These are phyloP conservation scores for Recurvirostra avosetta DNA, from an alignment of 2,113 vertebrate genomes.

Conservation along the genomic window DNA sequence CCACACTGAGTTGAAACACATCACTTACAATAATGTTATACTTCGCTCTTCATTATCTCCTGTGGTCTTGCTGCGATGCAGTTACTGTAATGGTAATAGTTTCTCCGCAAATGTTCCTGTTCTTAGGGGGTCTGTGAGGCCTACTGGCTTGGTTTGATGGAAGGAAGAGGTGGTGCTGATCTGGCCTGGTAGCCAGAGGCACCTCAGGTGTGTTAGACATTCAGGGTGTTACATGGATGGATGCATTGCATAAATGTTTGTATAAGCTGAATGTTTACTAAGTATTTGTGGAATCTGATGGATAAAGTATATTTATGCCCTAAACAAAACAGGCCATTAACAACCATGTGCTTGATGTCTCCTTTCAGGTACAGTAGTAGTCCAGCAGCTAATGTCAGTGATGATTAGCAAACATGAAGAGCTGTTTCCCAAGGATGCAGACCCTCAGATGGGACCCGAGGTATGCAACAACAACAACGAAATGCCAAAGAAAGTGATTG, in stretches of 20 bases:
- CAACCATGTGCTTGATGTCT: background rate
- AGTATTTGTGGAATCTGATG: background rate
- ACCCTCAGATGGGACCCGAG: conserved; percentile 68
- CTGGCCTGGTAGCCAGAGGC: background rate
- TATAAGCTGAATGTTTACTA: background rate
- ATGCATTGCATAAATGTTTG: background rate
- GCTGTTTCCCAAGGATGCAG: conserved; percentile 85
- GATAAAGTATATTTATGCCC: background rate
- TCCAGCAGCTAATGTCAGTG: conserved; percentile 96
- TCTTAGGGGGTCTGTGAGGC: background rate
- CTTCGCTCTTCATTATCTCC: background rate
- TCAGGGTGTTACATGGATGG: background rate
- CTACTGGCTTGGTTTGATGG: background rate
- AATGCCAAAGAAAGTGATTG: conserved; percentile 64
- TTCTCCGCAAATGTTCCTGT: background rate
- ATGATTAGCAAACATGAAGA: conserved; percentile 89
- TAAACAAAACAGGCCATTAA: background rate
- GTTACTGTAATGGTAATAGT: background rate
- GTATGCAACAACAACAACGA: conserved; percentile 89
- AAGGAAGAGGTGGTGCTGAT: background rate
- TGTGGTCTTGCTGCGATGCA: background rate
- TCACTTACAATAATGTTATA: background rate
- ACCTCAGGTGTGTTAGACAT: background rate
- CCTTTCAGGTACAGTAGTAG: conserved; percentile 87
- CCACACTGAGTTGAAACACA: background rate